These are phyloP conservation scores for Vollenhovia emeryi DNA, from an alignment of 1,140 invertebrate species.

Conservation along the genomic window DNA sequence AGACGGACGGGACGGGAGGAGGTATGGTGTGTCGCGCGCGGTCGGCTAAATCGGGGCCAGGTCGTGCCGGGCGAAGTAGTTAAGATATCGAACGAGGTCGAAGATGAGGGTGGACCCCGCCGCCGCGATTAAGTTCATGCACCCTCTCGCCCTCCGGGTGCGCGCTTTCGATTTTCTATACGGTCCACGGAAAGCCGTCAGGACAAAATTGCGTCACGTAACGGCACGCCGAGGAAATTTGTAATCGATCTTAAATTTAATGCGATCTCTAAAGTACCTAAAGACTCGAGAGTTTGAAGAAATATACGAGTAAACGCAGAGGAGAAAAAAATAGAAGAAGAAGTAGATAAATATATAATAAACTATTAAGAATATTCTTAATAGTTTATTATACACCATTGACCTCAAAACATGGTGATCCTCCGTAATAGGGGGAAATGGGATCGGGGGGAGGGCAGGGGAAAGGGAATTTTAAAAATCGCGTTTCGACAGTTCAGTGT, in stretches of 20 bases:
- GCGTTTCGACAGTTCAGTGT: too few relatives aligned
- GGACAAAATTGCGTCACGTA: constrained; percentile 42
- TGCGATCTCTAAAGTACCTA: neutral
- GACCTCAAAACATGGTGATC: too few relatives aligned
- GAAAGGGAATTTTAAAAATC: too few relatives aligned
- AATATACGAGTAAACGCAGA: too few relatives aligned
- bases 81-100: constrained; percentile 53
- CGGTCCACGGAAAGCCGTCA: constrained; percentile 22
- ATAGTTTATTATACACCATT: too few relatives aligned
- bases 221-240: constrained; percentile 36
- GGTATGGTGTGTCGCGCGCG: neutral
- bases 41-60: constrained; percentile 50
- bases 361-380: too few relatives aligned
- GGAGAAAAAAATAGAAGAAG: neutral
- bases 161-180: constrained; percentile 40
- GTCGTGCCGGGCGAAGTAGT: constrained; percentile 33
- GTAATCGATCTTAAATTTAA: constrained; percentile 41
- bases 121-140: constrained; percentile 39
- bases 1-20: neutral
- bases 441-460: too few relatives aligned
- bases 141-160: neutral
- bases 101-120: constrained; percentile 39
- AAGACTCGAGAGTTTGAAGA: neutral
- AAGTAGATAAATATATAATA: neutral
- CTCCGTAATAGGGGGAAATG: too few relatives aligned